Evolutionary conservation across 2,797 vertebrate species (phyloP).

Genomic region (Poeciliopsis turneri): DNA sequence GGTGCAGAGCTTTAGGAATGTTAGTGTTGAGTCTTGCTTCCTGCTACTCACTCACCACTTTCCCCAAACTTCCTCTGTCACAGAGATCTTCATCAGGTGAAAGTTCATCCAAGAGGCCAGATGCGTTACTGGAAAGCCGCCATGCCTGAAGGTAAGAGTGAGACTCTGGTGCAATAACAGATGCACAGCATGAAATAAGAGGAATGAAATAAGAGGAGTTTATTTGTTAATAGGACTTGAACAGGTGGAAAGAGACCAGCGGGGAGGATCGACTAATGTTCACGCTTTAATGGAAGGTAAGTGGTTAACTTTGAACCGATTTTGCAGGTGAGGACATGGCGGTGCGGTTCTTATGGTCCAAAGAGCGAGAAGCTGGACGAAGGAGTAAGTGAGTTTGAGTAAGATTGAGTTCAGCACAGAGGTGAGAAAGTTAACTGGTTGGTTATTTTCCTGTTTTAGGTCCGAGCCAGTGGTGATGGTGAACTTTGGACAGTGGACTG

Average conservation of each 20-base stretch:
- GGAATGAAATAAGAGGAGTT: not conserved
- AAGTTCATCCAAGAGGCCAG: not conserved
- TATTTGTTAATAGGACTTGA: not conserved
- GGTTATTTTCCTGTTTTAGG: not conserved
- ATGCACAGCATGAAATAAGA: not conserved
- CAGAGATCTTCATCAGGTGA: not conserved
- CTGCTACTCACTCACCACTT: not conserved
- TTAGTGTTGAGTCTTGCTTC: not conserved
- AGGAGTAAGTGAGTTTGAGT: not conserved
- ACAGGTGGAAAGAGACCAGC: not conserved
- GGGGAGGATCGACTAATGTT: not conserved
- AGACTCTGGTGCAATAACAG: not conserved
- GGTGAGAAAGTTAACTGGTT: not conserved
- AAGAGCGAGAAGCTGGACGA: not conserved
- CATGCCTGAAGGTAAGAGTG: not conserved
- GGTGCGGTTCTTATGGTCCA: not conserved
- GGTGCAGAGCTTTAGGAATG: not conserved
- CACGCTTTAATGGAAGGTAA: not conserved
- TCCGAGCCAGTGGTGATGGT: not conserved
- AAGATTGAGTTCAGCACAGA: not conserved
- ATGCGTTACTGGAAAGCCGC: not conserved
- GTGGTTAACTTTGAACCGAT: not conserved
- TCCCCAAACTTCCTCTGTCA: not conserved
- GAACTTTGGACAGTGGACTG: not conserved
- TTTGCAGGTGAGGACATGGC: not conserved